These are phyloP conservation scores for Tridacna crocea DNA, from an alignment of 2,888 invertebrate genomes.

Conservation along the genomic window DNA sequence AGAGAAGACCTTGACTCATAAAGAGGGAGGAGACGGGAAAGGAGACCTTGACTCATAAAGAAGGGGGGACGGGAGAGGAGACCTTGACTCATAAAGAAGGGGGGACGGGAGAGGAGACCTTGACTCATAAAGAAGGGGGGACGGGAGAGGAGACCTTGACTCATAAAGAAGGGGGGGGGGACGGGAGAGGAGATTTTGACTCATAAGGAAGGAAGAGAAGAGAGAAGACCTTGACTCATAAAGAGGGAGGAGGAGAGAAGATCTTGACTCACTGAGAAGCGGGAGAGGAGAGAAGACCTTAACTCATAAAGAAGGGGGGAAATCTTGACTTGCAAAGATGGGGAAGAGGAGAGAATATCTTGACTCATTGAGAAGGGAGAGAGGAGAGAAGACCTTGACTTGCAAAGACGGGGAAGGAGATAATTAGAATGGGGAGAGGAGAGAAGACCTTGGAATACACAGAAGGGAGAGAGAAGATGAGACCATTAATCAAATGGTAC, in stretches of 20 bases:
- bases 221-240: background rate
- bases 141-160: no score
- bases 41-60: no score
- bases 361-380: background rate
- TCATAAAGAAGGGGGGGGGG: background rate
- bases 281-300: background rate
- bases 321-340: no score
- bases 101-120: no score
- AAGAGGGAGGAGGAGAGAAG: background rate
- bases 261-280: background rate
- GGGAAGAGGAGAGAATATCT: background rate
- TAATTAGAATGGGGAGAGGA: background rate
- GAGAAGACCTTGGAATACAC: background rate
- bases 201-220: background rate
- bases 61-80: no score
- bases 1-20: no score
- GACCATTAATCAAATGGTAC: background rate
- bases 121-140: no score
- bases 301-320: background rate
- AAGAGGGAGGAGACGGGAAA: no score
- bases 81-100: no score
- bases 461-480: background rate
- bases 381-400: background rate
- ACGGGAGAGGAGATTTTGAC: background rate
- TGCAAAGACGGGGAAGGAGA: background rate